A percentile compares a stretch with the other conserved stretches of the same genome.
These are phyloP conservation scores for Melanargia galathea DNA, from an alignment of 2,888 invertebrate species.

Conservation along the genomic window DNA sequence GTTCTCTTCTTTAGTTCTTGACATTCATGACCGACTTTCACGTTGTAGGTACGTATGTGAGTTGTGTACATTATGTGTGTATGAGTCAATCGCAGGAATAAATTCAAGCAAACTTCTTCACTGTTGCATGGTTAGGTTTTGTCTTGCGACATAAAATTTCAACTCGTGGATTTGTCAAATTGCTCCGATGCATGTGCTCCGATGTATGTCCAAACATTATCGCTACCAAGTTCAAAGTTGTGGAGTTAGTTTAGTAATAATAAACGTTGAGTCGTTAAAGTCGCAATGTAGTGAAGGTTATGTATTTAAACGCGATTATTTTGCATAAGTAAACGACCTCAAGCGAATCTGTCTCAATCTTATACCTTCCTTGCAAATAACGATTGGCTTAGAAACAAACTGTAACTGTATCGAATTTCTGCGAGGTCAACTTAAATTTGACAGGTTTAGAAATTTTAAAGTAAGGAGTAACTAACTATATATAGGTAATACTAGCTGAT, in stretches of 20 bases:
- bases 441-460: no score
- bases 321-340: constrained; percentile 22
- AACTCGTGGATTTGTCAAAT: background rate
- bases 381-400: background rate
- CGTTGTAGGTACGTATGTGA: background rate
- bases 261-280: constrained; percentile 10
- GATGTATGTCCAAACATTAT: no score
- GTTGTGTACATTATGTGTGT: background rate
- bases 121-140: background rate
- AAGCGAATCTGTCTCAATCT: background rate
- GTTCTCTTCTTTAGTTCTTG: background rate
- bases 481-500: no score
- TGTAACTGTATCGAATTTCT: background rate
- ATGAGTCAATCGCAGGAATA: constrained; percentile 4
- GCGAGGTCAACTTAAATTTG: no score
- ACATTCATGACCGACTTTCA: constrained; percentile 3
- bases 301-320: constrained; percentile 18
- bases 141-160: background rate
- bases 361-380: background rate
- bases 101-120: background rate
- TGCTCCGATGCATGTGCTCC: background rate
- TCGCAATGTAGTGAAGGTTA: constrained; percentile 17
- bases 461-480: no score
- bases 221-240: background rate
- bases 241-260: background rate